These are phyloP conservation scores for Chaetura pelagica DNA, from an alignment of 2,113 vertebrate genomes.

Conservation along the genomic window DNA sequence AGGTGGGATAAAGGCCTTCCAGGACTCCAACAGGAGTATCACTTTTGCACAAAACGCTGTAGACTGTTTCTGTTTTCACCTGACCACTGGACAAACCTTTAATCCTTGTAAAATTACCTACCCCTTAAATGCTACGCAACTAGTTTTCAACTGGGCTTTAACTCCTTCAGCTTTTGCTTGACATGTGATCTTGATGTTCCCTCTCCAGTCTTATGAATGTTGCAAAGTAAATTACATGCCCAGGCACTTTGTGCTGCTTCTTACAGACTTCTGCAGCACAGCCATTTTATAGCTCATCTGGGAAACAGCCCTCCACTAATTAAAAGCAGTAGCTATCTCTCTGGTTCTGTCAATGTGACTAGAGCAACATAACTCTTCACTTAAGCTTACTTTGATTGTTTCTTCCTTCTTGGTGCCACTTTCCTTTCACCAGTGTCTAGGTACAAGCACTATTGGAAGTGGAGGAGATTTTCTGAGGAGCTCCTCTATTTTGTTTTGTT, in stretches of 20 bases:
- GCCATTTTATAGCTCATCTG: neutral
- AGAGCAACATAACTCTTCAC: neutral
- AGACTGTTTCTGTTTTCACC: neutral
- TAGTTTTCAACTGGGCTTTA: neutral
- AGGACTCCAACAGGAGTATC: neutral
- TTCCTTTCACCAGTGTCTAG: neutral
- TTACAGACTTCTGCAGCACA: neutral
- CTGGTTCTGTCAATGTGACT: neutral
- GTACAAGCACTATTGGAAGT: neutral
- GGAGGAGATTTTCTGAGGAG: neutral
- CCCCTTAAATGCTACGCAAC: neutral
- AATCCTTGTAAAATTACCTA: neutral
- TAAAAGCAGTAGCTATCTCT: neutral
- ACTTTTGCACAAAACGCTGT: neutral
- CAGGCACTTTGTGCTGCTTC: neutral
- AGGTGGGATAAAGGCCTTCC: neutral
- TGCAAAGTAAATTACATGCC: neutral
- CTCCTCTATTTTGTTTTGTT: neutral
- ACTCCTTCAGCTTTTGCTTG: neutral
- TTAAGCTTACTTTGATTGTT: neutral
- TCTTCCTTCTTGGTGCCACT: neutral
- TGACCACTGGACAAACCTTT: neutral
- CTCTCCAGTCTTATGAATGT: rapidly evolving
- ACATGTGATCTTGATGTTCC: neutral
- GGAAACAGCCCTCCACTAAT: neutral